Base-by-base conservation (phyloP, 2,888 invertebrate species). In the Candidula unifasciata region DNA sequence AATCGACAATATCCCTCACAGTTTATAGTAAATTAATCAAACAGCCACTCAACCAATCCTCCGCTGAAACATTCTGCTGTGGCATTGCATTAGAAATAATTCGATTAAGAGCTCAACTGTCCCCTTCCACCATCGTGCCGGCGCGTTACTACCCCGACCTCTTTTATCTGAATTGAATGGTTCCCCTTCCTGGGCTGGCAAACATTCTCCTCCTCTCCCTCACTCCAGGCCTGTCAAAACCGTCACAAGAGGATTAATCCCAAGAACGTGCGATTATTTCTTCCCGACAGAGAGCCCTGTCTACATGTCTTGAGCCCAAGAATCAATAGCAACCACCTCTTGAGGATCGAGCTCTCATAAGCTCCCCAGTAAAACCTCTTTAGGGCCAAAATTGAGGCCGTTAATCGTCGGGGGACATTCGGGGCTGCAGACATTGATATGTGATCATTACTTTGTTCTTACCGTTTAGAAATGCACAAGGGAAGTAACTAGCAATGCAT, bases 241-340 rank as follows among this genome's bases (percentile, higher is more conserved):
- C 64, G 78, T 18, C 37, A 27, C 66, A 68, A 79, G 79, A 27
- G 44, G 68, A 21, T 79, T 79, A 79, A 79, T 68, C 37, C 66
- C 44, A 44, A 27, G 52, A 79, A 57, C 44, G 30, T 3, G 79
- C 68, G 66, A 79, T 79, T 79, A 79, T 79, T 16, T 37, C 27
- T 37, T 44, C 66, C 30, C 37, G 30, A 27, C 37, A 10, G 30
- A 30, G 27, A 30, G 3, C 37, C 57, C 30, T 52, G 79, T 66
- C 79, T 79, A 64, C 68, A 68, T 79, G 66, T 79, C 79, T 68
- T 68, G 68, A 68, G 79, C 52, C 37, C 66, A 24, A 27, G 79
- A 79, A 79, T 79, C 79, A 79, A 79, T 79, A 79, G 68, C 66
- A 52, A 66, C 37, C 64, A 37, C 68, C 52, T 68, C 79, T 79